phyloP scores from a whole-genome alignment of 2,888 invertebrate species.

The Empis stercorea region DNA sequence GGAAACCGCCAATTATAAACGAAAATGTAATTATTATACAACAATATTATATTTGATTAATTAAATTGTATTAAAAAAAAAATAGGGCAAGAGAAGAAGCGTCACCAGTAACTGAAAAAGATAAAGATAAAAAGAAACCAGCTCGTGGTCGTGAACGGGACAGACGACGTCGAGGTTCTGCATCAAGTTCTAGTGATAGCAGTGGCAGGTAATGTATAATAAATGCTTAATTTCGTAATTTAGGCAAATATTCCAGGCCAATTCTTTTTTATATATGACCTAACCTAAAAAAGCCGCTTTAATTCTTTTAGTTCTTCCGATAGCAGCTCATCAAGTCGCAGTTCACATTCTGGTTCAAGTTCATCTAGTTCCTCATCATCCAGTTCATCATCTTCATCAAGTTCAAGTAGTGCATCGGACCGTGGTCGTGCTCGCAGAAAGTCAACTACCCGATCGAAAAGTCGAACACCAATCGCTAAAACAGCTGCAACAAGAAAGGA shows the following conservation, averaged over 20 bases:
- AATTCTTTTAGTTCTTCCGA: conserved; percentile 52
- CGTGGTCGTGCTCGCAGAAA: conserved; percentile 51
- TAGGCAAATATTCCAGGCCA: not conserved
- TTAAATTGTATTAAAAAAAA: too few relatives aligned
- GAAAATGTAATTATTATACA: too few relatives aligned
- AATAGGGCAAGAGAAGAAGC: conserved; percentile 40
- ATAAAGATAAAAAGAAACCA: conserved; percentile 38
- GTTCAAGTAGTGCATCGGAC: conserved; percentile 51
- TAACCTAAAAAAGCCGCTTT: not conserved
- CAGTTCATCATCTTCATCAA: conserved; percentile 47
- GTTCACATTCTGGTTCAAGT: conserved; percentile 58
- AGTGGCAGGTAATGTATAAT: conserved; percentile 54
- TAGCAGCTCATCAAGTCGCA: conserved; percentile 64
- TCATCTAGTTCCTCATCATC: conserved; percentile 48
- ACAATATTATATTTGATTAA: too few relatives aligned
- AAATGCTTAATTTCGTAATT: not conserved
- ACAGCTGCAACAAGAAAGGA: conserved; percentile 24
- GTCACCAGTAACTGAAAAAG: conserved; percentile 43
- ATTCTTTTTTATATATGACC: not conserved
- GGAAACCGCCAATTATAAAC: too few relatives aligned
- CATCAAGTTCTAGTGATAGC: conserved; percentile 68
- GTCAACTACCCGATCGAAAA: conserved; percentile 33
- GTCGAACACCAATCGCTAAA: conserved; percentile 34
- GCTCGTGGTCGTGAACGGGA: conserved; percentile 27
- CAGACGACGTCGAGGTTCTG: conserved; percentile 43